Conservation (phyloP, 2,797 vertebrate genomes). For the Enteromius paludinosus region DNA sequence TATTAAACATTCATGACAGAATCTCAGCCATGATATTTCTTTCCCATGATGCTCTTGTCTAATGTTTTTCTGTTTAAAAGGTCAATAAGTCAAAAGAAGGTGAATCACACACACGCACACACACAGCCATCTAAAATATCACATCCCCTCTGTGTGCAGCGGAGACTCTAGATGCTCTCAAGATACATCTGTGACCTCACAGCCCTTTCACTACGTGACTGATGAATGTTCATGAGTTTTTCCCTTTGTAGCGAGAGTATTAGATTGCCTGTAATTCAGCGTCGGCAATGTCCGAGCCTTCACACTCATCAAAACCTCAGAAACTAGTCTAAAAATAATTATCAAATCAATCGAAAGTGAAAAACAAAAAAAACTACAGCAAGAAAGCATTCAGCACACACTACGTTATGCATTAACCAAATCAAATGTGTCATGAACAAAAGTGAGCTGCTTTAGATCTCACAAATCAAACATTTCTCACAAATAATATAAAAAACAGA, state of each 20-base stretch:
- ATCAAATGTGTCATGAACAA: not conserved
- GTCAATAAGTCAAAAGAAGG: constrained; percentile 54
- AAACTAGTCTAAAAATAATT: not conserved
- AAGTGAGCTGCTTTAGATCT: not conserved
- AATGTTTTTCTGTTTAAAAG: constrained; percentile 54
- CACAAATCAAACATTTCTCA: not conserved
- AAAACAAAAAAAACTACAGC: constrained; percentile 4
- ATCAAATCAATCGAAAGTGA: not conserved
- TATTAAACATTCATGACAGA: constrained; percentile 65
- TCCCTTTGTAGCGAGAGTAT: constrained; percentile 42
- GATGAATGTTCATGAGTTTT: constrained; percentile 49
- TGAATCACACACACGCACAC: constrained; percentile 57
- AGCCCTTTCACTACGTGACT: constrained; percentile 29
- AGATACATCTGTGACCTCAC: constrained; percentile 25
- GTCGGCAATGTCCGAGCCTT: not conserved
- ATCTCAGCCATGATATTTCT: constrained; percentile 43
- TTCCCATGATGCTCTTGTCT: constrained; percentile 50
- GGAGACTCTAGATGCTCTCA: constrained; percentile 33
- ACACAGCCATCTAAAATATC: constrained; percentile 50
- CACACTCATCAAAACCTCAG: not conserved
- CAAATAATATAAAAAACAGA: not conserved
- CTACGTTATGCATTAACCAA: not conserved
- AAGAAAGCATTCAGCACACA: not conserved
- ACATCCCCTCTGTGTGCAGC: constrained; percentile 32
- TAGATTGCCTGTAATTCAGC: constrained; percentile 36